These are phyloP conservation scores for Callopanchax toddi DNA, from an alignment of 2,113 vertebrate species.

Conservation along the genomic window DNA sequence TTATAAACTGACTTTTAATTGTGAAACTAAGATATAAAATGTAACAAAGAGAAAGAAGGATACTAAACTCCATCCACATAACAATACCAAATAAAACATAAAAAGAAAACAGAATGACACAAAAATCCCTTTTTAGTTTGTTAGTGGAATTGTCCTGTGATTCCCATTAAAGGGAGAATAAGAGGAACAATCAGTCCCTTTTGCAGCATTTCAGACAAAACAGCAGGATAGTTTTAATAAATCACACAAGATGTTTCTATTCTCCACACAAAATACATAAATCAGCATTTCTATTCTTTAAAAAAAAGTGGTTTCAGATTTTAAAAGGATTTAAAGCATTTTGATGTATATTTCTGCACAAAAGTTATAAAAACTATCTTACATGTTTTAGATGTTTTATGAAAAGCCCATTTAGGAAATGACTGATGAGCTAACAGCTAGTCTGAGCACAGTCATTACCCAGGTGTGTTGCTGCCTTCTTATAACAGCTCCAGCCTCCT, in stretches of 20 bases:
- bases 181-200: constrained; percentile 4
- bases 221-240: constrained; percentile 22
- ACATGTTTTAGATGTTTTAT: too few species aligned
- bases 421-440: too few species aligned
- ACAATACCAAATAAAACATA: too few species aligned
- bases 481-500: too few species aligned
- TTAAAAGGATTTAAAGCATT: too few species aligned
- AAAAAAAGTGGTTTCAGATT: constrained; percentile 23
- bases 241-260: constrained; percentile 26
- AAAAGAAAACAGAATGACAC: constrained; percentile 15
- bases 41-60: background rate
- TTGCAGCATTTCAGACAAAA: constrained; percentile 19
- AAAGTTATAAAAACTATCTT: too few species aligned
- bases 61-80: constrained; percentile 6
- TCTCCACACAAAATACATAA: background rate
- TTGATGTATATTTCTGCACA: too few species aligned
- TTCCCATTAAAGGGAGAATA: constrained; percentile 20
- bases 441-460: too few species aligned
- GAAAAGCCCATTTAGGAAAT: too few species aligned
- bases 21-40: background rate
- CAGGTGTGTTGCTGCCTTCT: too few species aligned
- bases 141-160: background rate
- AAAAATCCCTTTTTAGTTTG: constrained; percentile 50
- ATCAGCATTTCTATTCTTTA: background rate
- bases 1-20: too few species aligned